These are phyloP conservation scores for Orchestia grillus DNA, from an alignment of 1,140 invertebrate genomes.

Conservation along the genomic window DNA sequence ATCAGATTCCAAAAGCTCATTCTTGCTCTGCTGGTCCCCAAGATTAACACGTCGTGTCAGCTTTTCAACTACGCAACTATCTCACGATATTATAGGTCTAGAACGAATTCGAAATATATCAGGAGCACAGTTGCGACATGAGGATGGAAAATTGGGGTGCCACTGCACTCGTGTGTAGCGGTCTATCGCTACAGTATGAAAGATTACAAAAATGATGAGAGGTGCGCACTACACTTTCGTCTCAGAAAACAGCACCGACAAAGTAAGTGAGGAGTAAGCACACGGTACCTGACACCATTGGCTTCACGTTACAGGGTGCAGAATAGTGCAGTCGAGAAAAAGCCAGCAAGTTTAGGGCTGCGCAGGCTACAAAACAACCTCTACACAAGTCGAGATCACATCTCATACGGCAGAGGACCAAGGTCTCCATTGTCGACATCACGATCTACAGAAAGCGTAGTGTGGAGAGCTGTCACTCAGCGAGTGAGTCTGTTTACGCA, in stretches of 20 bases:
- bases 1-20: not conserved
- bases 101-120: not conserved
- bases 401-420: not conserved
- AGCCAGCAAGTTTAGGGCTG: not conserved
- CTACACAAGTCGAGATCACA: not conserved
- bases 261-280: not conserved
- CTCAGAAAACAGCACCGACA: not conserved
- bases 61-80: not conserved
- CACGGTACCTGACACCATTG: too few relatives aligned
- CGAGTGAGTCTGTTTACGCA: not conserved
- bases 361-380: not conserved
- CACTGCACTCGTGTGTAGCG: not conserved
- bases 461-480: too few relatives aligned
- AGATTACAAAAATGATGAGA: not conserved
- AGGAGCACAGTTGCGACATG: not conserved
- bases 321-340: not conserved
- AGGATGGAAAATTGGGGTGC: not conserved
- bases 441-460: too few relatives aligned
- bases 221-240: not conserved
- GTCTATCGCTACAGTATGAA: not conserved
- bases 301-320: too few relatives aligned
- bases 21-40: not conserved
- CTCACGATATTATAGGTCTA: not conserved
- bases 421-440: too few relatives aligned
- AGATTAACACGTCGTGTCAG: too few relatives aligned